phyloP scores from a whole-genome alignment of 2,888 invertebrate genomes.

The Aradus depressus region DNA sequence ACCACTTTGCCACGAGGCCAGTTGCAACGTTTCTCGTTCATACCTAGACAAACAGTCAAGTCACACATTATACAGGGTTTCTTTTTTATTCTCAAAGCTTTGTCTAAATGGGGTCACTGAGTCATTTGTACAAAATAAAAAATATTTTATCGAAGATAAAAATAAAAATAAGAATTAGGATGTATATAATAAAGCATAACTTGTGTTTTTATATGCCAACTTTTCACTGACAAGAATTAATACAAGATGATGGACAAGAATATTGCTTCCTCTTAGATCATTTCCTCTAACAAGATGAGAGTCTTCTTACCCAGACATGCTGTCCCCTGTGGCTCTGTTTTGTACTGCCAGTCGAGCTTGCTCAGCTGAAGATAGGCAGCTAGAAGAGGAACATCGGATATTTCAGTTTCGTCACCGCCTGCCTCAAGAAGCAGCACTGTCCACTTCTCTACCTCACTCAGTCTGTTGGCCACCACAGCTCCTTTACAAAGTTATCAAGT shows the following conservation, averaged over 20 bases:
- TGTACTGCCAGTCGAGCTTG: constrained; percentile 84
- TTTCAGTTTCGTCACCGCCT: constrained; percentile 81
- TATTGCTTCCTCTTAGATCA: neutral
- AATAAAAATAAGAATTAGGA: neutral
- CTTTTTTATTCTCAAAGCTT: neutral
- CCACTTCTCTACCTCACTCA: constrained; percentile 69
- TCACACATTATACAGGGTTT: neutral
- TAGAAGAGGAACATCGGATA: constrained; percentile 76
- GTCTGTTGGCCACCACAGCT: constrained; percentile 71
- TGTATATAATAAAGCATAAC: neutral
- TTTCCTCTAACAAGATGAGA: neutral
- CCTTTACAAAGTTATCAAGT: constrained; percentile 40
- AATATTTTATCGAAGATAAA: neutral
- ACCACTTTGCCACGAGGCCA: constrained; percentile 88
- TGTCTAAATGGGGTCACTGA: neutral
- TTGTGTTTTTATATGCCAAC: neutral
- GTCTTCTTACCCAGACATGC: constrained; percentile 59
- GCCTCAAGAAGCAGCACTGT: constrained; percentile 72
- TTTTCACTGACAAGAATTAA: neutral
- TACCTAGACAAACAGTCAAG: constrained; percentile 58
- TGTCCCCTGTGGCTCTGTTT: constrained; percentile 75
- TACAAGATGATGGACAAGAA: no score
- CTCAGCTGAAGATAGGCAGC: constrained; percentile 79
- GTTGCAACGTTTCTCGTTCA: constrained; percentile 73
- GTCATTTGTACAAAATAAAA: neutral